Percentiles rank a stretch among this genome's conserved stretches.
Conservation (phyloP, 2,797 vertebrate genomes). For the Lagorchestes hirsutus region DNA sequence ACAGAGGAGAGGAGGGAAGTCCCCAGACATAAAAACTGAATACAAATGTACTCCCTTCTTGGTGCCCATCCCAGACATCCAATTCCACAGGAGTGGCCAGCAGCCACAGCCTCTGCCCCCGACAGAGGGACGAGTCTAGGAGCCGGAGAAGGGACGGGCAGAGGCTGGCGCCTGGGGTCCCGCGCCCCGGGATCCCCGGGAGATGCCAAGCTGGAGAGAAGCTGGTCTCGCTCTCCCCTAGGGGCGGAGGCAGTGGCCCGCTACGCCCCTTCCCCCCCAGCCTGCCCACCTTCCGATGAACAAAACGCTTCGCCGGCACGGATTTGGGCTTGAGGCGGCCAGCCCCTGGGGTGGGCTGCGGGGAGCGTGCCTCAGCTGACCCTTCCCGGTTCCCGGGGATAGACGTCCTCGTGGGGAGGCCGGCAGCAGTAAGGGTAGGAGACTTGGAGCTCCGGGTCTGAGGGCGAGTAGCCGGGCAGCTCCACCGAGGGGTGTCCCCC, state of each 20-base stretch:
- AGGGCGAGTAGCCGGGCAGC: conserved; percentile 94
- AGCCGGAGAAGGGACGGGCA: background rate
- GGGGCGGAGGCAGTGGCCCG: background rate
- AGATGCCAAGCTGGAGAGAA: conserved; percentile 1
- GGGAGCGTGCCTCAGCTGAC: conserved; percentile 71
- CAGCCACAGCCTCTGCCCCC: background rate
- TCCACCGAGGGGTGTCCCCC: conserved; percentile 95
- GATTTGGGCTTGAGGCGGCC: background rate
- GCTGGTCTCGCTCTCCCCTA: background rate
- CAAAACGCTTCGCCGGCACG: background rate
- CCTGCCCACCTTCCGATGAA: background rate
- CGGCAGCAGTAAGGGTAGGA: conserved; percentile 94
- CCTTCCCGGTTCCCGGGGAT: conserved; percentile 89
- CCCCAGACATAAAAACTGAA: conserved; percentile 47
- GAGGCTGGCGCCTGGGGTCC: background rate
- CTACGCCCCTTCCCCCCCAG: background rate
- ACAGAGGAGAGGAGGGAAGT: conserved; percentile 60
- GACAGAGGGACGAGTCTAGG: background rate
- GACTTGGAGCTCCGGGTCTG: conserved; percentile 92
- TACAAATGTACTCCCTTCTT: background rate
- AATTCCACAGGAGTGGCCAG: conserved; percentile 12
- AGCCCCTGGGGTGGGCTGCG: conserved; percentile 29
- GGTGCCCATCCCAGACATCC: conserved; percentile 2
- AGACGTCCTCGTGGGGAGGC: conserved; percentile 94
- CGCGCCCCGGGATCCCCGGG: background rate